Evolutionary conservation across 2,113 vertebrate genomes (phyloP).

Genomic region (Empidonax alnorum): DNA sequence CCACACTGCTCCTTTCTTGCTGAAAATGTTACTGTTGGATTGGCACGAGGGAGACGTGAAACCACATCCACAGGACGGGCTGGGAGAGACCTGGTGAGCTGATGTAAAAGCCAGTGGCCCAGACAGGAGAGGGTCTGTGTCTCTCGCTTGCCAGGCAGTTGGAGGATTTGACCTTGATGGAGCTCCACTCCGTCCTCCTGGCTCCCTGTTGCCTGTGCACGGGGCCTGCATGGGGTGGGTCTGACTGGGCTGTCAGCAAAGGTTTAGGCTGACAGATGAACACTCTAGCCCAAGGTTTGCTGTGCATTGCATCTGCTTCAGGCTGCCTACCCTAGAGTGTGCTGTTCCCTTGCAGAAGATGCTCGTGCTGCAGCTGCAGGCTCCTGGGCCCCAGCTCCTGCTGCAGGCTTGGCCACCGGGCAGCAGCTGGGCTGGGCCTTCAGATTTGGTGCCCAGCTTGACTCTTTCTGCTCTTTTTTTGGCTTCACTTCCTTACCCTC

Average conservation of each 20-base stretch:
- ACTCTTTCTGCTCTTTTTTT: background rate
- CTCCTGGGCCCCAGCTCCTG: background rate
- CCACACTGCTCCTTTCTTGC: background rate
- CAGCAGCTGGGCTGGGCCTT: background rate
- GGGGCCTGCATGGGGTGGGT: background rate
- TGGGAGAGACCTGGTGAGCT: fast-evolving
- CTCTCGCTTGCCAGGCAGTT: fast-evolving
- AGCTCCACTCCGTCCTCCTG: background rate
- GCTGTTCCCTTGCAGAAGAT: conserved; percentile 47
- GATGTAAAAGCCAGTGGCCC: background rate
- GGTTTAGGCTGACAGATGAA: background rate
- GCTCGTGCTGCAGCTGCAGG: background rate
- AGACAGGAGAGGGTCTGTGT: background rate
- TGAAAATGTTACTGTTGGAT: background rate
- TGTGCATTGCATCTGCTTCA: background rate
- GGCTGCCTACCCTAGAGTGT: conserved; percentile 51
- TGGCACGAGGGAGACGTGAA: fast-evolving
- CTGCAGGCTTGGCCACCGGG: background rate
- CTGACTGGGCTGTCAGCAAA: background rate
- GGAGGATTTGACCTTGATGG: background rate
- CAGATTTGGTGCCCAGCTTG: background rate
- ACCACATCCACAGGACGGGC: background rate
- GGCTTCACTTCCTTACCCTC: background rate
- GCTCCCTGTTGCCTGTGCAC: background rate
- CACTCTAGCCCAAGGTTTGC: background rate